These are phyloP conservation scores for Aphelenchoides besseyi DNA, from an alignment of 1,140 invertebrate genomes.

Conservation along the genomic window DNA sequence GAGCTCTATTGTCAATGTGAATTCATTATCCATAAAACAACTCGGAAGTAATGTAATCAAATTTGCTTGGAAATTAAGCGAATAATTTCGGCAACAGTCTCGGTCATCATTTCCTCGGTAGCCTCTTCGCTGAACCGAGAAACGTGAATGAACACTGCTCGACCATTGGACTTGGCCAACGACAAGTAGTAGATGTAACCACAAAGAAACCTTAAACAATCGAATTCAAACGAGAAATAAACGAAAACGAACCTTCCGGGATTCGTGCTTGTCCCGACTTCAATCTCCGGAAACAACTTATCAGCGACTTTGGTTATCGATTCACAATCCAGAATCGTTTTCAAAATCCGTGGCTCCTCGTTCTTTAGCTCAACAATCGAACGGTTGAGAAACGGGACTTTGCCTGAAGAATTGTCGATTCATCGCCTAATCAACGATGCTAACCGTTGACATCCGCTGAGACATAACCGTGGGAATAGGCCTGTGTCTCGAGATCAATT, in stretches of 20 bases:
- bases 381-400: conserved; percentile 1
- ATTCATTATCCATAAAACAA: neutral
- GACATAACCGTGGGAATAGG: neutral
- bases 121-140: conserved; percentile 7
- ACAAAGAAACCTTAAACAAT: neutral
- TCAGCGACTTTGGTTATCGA: neutral
- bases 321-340: neutral
- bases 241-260: neutral
- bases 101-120: neutral
- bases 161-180: conserved; percentile 14
- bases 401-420: neutral
- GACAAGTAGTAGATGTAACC: conserved; percentile 11
- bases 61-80: neutral
- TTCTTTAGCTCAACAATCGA: neutral
- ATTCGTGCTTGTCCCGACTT: neutral
- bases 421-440: neutral
- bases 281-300: neutral
- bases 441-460: neutral
- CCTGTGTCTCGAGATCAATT: neutral
- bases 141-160: neutral
- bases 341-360: neutral
- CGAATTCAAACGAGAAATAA: neutral
- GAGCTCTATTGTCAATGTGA: neutral
- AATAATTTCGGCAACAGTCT: conserved; percentile 7
- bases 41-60: conserved; percentile 1